These are phyloP conservation scores for Dendronephthya gigantea DNA, from an alignment of 64 coral and sea anemone genomes.

Conservation along the genomic window DNA sequence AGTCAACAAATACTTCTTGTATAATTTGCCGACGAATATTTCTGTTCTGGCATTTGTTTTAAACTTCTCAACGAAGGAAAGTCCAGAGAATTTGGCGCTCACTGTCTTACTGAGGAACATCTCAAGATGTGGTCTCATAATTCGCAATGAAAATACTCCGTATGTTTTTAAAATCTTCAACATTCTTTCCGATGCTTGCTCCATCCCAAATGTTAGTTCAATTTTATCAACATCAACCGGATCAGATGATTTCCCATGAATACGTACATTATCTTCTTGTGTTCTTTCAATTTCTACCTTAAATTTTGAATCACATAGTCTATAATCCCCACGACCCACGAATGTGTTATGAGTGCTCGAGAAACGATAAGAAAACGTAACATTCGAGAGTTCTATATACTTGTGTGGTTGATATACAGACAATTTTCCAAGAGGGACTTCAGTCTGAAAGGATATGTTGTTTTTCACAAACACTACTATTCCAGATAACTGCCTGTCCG, in stretches of 20 bases:
- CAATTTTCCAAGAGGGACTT: constrained; percentile 55
- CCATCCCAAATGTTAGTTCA: constrained; percentile 55
- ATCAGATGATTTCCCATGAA: constrained; percentile 43
- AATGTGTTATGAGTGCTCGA: constrained; percentile 34
- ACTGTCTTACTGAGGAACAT: constrained; percentile 49
- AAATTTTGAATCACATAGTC: constrained; percentile 67
- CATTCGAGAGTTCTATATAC: constrained; percentile 55
- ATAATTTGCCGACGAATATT: constrained; percentile 52
- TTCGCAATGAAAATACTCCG: constrained; percentile 45
- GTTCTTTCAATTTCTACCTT: constrained; percentile 38
- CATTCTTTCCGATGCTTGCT: constrained; percentile 25
- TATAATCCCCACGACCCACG: constrained; percentile 56
- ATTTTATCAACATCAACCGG: constrained; percentile 61
- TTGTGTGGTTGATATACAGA: constrained; percentile 46
- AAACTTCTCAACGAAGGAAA: constrained; percentile 31
- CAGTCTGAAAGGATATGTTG: background rate
- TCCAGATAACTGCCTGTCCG: background rate
- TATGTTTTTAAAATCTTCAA: constrained; percentile 31
- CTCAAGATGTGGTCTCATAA: constrained; percentile 54
- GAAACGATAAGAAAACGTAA: constrained; percentile 57
- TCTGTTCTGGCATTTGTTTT: constrained; percentile 38
- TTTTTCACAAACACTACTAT: background rate
- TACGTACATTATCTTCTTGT: constrained; percentile 33
- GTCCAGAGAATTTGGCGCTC: constrained; percentile 57
- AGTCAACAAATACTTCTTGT: constrained; percentile 36